phyloP scores from a whole-genome alignment of 2,797 vertebrate genomes.

The Bryconaethiops microstoma region DNA sequence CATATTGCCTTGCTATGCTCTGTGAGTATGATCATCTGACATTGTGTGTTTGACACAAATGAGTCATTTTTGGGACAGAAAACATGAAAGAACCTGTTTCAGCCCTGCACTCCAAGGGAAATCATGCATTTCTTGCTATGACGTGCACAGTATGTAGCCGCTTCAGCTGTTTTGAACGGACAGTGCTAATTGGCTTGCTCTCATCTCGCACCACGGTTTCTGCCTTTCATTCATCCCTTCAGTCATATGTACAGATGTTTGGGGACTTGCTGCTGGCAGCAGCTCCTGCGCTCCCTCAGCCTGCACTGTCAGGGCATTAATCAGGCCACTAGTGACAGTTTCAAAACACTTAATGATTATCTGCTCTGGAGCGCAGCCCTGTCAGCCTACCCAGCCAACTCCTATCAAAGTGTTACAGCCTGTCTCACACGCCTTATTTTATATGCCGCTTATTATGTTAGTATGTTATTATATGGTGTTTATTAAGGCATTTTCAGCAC shows the following conservation, averaged over 20 bases:
- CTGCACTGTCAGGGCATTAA: conserved; percentile 11
- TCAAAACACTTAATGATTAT: conserved; percentile 24
- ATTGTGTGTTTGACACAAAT: not conserved
- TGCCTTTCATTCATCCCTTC: conserved; percentile 4
- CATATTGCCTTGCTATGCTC: not conserved
- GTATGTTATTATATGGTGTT: not conserved
- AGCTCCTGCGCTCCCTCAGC: conserved; percentile 10
- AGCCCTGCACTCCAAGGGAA: not conserved
- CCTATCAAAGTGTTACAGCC: not conserved
- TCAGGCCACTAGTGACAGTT: conserved; percentile 23
- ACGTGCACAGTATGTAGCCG: not conserved
- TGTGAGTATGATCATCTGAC: not conserved
- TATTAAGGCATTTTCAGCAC: conserved; percentile 10
- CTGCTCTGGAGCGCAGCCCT: conserved; percentile 6
- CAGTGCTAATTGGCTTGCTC: not conserved
- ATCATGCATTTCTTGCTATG: not conserved
- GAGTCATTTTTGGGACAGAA: not conserved
- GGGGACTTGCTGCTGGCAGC: conserved; percentile 5
- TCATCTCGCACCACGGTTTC: not conserved
- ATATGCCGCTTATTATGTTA: too few species aligned
- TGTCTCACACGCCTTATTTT: not conserved
- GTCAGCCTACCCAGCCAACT: not conserved
- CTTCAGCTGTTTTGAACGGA: not conserved
- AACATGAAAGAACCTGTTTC: not conserved
- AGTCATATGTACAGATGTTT: conserved; percentile 12